phyloP scores from a whole-genome alignment of 2,888 invertebrate genomes.

The Epistrophe grossulariae region DNA sequence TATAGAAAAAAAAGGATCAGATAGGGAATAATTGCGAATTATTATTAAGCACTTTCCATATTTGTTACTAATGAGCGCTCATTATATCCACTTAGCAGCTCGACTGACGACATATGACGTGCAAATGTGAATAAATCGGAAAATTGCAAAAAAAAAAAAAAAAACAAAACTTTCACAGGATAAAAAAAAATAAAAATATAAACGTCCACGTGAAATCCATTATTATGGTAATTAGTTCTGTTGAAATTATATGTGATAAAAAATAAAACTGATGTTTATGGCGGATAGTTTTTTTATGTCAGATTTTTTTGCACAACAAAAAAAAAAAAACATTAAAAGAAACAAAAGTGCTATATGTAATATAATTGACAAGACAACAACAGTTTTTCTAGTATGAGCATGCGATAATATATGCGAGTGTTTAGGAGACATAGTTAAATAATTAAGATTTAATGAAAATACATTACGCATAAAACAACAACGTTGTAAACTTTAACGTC shows the following conservation, averaged over 20 bases:
- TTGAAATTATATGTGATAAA: constrained; percentile 26
- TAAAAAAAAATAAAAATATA: constrained; percentile 38
- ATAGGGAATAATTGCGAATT: constrained; percentile 73
- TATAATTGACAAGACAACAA: too few relatives aligned
- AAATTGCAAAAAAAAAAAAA: constrained; percentile 56
- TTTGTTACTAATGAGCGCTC: constrained; percentile 74
- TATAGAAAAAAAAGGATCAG: constrained; percentile 67
- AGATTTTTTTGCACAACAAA: background rate
- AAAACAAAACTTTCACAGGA: constrained; percentile 9
- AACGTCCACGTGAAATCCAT: constrained; percentile 72
- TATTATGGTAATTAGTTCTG: constrained; percentile 70
- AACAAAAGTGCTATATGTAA: too few relatives aligned
- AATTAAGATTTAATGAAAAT: too few relatives aligned
- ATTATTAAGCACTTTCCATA: constrained; percentile 76
- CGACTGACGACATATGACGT: constrained; percentile 76
- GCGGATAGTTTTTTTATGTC: constrained; percentile 18
- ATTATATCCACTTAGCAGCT: constrained; percentile 76
- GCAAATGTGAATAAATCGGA: constrained; percentile 62
- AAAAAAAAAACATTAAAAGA: too few relatives aligned
- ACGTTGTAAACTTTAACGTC: too few relatives aligned
- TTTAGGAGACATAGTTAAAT: too few relatives aligned
- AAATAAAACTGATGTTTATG: constrained; percentile 38
- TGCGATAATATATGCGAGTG: too few relatives aligned
- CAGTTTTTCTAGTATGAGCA: too few relatives aligned
- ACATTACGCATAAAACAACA: too few relatives aligned